phyloP scores from a whole-genome alignment of 2,888 invertebrate species.

The Brenthis daphne region DNA sequence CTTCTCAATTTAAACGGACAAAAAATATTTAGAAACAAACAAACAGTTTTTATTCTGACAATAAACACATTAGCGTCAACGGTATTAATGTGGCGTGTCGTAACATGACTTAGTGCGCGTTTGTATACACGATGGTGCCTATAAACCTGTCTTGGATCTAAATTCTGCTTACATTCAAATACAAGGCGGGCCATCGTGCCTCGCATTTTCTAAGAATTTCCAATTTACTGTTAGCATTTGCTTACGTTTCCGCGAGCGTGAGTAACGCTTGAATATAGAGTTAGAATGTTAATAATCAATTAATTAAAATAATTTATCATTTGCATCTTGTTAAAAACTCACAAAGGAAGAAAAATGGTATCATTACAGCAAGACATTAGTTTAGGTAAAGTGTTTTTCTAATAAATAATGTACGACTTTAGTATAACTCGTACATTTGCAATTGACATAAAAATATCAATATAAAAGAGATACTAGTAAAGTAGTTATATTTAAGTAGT shows the following conservation, averaged over 20 bases:
- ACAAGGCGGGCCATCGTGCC: constrained; percentile 42
- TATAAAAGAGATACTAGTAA: not conserved
- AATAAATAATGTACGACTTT: no score
- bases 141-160: constrained; percentile 44
- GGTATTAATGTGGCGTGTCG: constrained; percentile 37
- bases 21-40: constrained; percentile 32
- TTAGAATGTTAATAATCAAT: constrained; percentile 1
- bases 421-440: no score
- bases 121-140: constrained; percentile 39
- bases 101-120: constrained; percentile 41
- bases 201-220: constrained; percentile 42
- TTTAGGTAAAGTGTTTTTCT: no score
- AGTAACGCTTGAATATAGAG: constrained; percentile 3
- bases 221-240: constrained; percentile 34
- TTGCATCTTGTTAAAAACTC: not conserved
- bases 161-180: constrained; percentile 45
- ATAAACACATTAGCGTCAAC: constrained; percentile 40
- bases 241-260: constrained; percentile 35
- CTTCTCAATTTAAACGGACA: not conserved
- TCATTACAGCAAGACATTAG: no score
- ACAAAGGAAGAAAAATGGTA: no score
- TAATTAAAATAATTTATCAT: constrained; percentile 2
- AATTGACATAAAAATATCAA: no score
- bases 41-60: constrained; percentile 37
- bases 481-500: not conserved